Conservation (phyloP, 2,797 vertebrate species). For the Apogon talboti region DNA sequence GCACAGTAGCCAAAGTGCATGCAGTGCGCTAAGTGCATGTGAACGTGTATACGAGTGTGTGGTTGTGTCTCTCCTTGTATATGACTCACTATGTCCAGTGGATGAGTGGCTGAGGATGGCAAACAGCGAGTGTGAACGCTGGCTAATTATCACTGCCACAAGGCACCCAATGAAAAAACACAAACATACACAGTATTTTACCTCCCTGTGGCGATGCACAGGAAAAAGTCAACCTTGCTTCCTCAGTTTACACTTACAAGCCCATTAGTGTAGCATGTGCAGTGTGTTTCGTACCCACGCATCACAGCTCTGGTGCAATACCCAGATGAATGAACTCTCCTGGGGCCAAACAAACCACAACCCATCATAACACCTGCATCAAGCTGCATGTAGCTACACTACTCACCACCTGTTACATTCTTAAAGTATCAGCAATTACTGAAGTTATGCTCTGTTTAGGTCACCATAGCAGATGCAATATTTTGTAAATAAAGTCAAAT, state of each 20-base stretch:
- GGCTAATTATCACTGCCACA: slow-evolving; percentile 45
- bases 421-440: slow-evolving; percentile 61
- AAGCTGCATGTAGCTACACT: slow-evolving; percentile 41
- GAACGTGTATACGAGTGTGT: slow-evolving; percentile 15
- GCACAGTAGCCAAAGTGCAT: slow-evolving; percentile 16
- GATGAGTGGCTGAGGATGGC: slow-evolving; percentile 40
- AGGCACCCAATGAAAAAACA: slow-evolving; percentile 47
- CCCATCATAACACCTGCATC: slow-evolving; percentile 77
- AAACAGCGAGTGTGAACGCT: slow-evolving; percentile 57
- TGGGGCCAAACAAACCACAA: slow-evolving; percentile 71
- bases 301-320: slow-evolving; percentile 70
- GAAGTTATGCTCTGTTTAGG: slow-evolving; percentile 43
- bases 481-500: too few relatives aligned
- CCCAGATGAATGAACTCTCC: slow-evolving; percentile 64
- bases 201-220: slow-evolving; percentile 23
- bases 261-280: slow-evolving; percentile 42
- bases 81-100: slow-evolving; percentile 70
- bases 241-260: slow-evolving; percentile 31
- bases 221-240: slow-evolving; percentile 15
- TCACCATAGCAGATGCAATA: too few relatives aligned
- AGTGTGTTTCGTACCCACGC: slow-evolving; percentile 51
- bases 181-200: slow-evolving; percentile 49
- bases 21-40: neutral
- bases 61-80: too few relatives aligned
- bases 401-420: slow-evolving; percentile 76